phyloP scores from a whole-genome alignment of 2,888 invertebrate genomes.

The Allolobophora icterica region DNA sequence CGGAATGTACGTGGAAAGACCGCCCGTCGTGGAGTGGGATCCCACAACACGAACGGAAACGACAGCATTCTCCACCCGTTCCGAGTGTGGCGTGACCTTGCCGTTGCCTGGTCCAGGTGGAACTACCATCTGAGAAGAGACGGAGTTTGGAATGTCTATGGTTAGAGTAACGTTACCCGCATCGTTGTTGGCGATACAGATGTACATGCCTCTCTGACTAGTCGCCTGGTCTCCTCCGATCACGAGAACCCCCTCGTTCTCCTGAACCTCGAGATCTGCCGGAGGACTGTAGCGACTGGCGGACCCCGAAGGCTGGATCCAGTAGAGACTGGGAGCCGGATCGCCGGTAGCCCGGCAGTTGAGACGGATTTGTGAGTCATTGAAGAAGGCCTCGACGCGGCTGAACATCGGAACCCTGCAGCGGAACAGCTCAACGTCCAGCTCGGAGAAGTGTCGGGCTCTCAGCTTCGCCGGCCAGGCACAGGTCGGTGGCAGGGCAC shows the following conservation, averaged over 20 bases:
- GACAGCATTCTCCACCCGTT: background rate
- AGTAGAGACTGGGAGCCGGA: conserved; percentile 61
- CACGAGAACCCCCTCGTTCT: conserved; percentile 32
- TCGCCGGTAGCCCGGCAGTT: conserved; percentile 61
- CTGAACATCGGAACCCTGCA: conserved; percentile 61
- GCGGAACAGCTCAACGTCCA: conserved; percentile 55
- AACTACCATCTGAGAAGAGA: background rate
- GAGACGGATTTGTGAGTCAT: conserved; percentile 54
- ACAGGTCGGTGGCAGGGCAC: conserved; percentile 57
- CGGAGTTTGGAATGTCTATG: conserved; percentile 54
- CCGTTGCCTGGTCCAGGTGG: background rate
- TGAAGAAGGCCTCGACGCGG: conserved; percentile 60
- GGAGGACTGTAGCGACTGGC: conserved; percentile 53
- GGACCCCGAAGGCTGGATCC: conserved; percentile 61
- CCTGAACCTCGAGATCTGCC: conserved; percentile 23
- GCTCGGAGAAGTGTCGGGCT: conserved; percentile 54
- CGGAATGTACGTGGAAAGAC: background rate
- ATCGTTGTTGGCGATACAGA: conserved; percentile 62
- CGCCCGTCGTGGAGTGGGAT: background rate
- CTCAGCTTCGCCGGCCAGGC: conserved; percentile 53
- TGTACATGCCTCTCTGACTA: conserved; percentile 53
- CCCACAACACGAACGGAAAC: background rate
- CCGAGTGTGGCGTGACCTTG: background rate
- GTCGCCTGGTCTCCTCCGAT: background rate
- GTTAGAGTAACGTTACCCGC: conserved; percentile 64